A percentile compares a stretch with the other conserved stretches of the same genome.
phyloP scores from a whole-genome alignment of 2,797 vertebrate species.

The Micropoecilia bifurca region DNA sequence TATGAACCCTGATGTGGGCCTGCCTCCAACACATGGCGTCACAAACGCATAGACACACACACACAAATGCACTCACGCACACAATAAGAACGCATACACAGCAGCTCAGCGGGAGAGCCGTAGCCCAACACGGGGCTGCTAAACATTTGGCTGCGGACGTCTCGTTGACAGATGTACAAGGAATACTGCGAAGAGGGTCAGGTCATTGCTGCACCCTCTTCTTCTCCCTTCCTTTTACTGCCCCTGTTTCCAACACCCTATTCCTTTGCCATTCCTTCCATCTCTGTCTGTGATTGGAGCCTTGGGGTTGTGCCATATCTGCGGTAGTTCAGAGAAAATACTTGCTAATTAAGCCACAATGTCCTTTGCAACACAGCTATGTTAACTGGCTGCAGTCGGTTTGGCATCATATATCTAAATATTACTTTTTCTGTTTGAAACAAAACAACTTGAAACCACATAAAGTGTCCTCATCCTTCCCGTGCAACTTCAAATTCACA shows the following conservation, averaged over 20 bases:
- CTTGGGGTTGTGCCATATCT: constrained; percentile 38
- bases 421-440: constrained; percentile 41
- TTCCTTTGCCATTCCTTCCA: constrained; percentile 42
- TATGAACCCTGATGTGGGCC: constrained; percentile 80
- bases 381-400: constrained; percentile 38
- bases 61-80: constrained; percentile 3
- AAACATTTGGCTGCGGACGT: constrained; percentile 71
- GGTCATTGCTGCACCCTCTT: constrained; percentile 58
- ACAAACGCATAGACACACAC: constrained; percentile 42
- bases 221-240: constrained; percentile 41
- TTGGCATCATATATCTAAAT: constrained; percentile 28
- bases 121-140: constrained; percentile 59
- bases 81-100: constrained; percentile 59
- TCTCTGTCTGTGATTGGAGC: constrained; percentile 40
- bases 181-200: constrained; percentile 63
- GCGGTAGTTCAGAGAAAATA: constrained; percentile 35
- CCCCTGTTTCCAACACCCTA: constrained; percentile 35
- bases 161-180: constrained; percentile 75
- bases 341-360: constrained; percentile 53
- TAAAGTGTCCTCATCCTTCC: constrained; percentile 10
- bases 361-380: constrained; percentile 39
- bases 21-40: constrained; percentile 77
- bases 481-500: constrained; percentile 9
- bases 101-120: constrained; percentile 61
- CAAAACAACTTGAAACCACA: constrained; percentile 41